phyloP scores from a whole-genome alignment of 92 coral and sea anemone genomes.

The Phenganax stokvisi region DNA sequence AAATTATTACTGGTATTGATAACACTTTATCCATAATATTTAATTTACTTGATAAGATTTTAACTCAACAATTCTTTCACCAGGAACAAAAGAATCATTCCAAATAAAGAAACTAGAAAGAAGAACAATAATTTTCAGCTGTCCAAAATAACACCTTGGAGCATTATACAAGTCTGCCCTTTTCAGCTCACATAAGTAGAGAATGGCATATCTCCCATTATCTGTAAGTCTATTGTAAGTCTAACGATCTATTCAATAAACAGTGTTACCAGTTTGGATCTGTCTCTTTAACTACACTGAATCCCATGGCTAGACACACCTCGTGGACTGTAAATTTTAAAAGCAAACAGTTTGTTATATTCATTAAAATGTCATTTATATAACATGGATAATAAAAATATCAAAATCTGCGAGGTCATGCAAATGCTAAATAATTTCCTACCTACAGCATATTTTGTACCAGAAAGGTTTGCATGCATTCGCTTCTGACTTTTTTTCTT shows the following conservation, averaged over 20 bases:
- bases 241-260: not conserved
- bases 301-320: conserved; percentile 72
- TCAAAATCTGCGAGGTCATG: not conserved
- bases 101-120: conserved; percentile 62
- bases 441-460: conserved; percentile 91
- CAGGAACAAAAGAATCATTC: conserved; percentile 84
- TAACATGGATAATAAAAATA: not conserved
- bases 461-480: conserved; percentile 77
- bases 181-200: too few relatives aligned
- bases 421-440: conserved; percentile 24
- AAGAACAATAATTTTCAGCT: not conserved
- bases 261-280: conserved; percentile 64
- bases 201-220: too few relatives aligned
- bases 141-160: too few relatives aligned
- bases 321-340: conserved; percentile 54
- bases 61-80: conserved; percentile 75
- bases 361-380: not conserved
- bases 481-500: conserved; percentile 49
- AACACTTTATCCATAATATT: not conserved
- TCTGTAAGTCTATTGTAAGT: too few relatives aligned
- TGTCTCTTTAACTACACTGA: conserved; percentile 67
- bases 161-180: too few relatives aligned
- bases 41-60: conserved; percentile 74
- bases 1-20: too few relatives aligned
- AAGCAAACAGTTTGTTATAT: too few relatives aligned